phyloP scores from a whole-genome alignment of 2,797 vertebrate genomes.

The Lacerta bilineata region DNA sequence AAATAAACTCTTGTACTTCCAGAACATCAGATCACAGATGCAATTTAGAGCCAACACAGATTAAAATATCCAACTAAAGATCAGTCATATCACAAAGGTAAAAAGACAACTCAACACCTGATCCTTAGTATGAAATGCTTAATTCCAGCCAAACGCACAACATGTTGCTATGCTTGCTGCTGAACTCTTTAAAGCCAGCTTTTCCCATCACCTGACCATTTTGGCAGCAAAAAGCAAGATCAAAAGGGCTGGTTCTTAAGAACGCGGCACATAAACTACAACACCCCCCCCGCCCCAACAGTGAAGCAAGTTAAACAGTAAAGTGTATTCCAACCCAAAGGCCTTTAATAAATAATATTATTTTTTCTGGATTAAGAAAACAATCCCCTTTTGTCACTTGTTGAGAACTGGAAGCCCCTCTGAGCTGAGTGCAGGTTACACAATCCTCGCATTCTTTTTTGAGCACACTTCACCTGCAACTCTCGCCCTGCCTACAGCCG shows the following conservation, averaged over 20 bases:
- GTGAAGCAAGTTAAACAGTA: background rate
- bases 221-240: background rate
- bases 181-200: constrained; percentile 21
- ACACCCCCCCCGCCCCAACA: background rate
- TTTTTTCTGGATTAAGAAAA: background rate
- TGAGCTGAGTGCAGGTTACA: constrained; percentile 54
- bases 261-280: constrained; percentile 27
- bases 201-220: background rate
- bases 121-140: background rate
- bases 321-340: background rate
- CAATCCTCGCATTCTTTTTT: constrained; percentile 60
- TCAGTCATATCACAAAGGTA: background rate
- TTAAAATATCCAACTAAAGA: background rate
- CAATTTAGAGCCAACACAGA: background rate
- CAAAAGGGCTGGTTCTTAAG: constrained; percentile 35
- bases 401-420: constrained; percentile 28
- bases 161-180: background rate
- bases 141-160: background rate
- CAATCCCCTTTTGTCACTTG: constrained; percentile 52
- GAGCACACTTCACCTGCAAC: constrained; percentile 62
- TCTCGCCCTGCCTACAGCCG: constrained; percentile 54
- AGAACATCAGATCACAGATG: background rate
- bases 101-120: background rate
- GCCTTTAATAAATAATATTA: background rate
- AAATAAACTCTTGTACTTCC: background rate